phyloP scores from a whole-genome alignment of 2,797 vertebrate genomes.

The Pterois miles region DNA sequence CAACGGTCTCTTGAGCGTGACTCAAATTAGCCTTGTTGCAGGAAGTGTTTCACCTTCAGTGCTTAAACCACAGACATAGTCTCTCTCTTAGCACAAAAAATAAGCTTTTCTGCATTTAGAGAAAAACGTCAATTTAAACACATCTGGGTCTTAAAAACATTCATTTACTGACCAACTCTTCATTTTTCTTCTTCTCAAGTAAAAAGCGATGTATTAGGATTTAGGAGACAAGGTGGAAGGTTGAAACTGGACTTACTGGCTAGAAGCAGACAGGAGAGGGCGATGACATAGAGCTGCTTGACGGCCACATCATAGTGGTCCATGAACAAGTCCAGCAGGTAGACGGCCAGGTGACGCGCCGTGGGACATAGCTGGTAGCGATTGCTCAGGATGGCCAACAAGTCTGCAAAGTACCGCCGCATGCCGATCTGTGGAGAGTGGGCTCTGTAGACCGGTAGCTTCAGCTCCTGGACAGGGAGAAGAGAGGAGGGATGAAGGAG shows the following conservation, averaged over 20 bases:
- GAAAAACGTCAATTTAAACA: neutral
- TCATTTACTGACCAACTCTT: neutral
- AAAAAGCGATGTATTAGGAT: neutral
- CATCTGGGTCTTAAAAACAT: neutral
- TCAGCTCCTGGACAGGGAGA: conserved; percentile 85
- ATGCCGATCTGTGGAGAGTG: conserved; percentile 91
- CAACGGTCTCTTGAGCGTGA: neutral
- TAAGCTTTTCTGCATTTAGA: neutral
- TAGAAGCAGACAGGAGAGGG: conserved; percentile 91
- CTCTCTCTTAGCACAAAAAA: neutral
- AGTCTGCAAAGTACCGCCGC: conserved; percentile 90
- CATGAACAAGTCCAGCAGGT: conserved; percentile 92
- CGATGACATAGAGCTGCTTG: conserved; percentile 89
- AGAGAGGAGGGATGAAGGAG: conserved; percentile 4
- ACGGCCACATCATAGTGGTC: conserved; percentile 87
- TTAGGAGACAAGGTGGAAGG: neutral
- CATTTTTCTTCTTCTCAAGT: neutral
- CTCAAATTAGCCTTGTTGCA: conserved; percentile 44
- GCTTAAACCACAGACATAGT: conserved; percentile 38
- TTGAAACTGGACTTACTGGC: conserved; percentile 86
- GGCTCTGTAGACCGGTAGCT: conserved; percentile 88
- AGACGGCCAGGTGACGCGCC: conserved; percentile 89
- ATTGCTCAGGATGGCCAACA: conserved; percentile 89
- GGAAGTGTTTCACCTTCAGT: conserved; percentile 53
- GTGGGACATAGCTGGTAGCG: conserved; percentile 88